phyloP scores from a whole-genome alignment of 2,797 vertebrate genomes.

The Cheirogaleus major region DNA sequence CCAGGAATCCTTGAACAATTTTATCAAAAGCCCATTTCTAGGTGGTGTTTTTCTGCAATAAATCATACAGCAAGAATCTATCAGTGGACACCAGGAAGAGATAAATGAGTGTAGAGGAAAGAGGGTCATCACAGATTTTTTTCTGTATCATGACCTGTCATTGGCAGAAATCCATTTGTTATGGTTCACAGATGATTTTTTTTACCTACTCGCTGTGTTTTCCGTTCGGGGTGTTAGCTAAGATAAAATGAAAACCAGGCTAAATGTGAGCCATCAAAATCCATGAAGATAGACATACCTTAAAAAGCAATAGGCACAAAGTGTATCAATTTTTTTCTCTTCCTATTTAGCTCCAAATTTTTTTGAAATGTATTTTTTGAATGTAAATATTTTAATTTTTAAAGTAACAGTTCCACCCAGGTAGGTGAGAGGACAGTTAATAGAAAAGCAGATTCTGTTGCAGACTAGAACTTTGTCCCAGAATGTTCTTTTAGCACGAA shows the following conservation, averaged over 20 bases:
- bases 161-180: conserved; percentile 93
- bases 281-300: conserved; percentile 84
- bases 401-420: neutral
- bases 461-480: conserved; percentile 1
- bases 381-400: conserved; percentile 55
- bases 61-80: conserved; percentile 97
- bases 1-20: conserved; percentile 99
- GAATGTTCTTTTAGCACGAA: neutral
- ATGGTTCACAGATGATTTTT: conserved; percentile 95
- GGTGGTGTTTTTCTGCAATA: conserved; percentile 99
- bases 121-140: conserved; percentile 98
- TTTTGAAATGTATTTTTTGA: neutral
- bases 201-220: conserved; percentile 92
- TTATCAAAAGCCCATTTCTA: conserved; percentile 99
- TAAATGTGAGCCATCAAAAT: conserved; percentile 87
- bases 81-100: conserved; percentile 98
- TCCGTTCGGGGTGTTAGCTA: conserved; percentile 90
- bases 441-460: neutral
- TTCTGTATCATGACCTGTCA: conserved; percentile 94
- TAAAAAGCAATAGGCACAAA: conserved; percentile 62
- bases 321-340: neutral
- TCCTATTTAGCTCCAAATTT: conserved; percentile 28
- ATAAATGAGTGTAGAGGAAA: conserved; percentile 98
- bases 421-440: neutral
- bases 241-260: conserved; percentile 84